Conservation (phyloP, 1,140 invertebrate genomes). For the Drosophila ficusphila region DNA sequence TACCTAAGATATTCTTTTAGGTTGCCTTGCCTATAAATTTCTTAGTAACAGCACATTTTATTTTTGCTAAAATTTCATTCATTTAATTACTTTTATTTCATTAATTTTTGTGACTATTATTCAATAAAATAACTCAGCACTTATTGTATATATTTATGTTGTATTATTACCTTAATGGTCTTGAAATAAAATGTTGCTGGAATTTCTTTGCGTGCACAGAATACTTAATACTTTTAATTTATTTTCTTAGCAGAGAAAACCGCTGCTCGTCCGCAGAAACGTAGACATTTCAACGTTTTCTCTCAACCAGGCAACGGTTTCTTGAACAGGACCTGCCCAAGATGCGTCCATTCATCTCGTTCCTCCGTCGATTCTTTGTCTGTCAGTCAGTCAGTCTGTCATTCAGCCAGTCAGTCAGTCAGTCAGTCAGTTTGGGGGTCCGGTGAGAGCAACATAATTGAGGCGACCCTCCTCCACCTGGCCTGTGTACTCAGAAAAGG, state of each 20-base stretch:
- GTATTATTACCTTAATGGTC: no score
- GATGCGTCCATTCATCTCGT: not conserved
- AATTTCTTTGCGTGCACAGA: not conserved
- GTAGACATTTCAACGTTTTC: slow-evolving; percentile 31
- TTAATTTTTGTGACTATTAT: no score
- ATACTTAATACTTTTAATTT: slow-evolving; percentile 4
- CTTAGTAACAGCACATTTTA: no score
- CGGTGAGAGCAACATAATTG: slow-evolving; percentile 52
- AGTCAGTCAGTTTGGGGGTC: slow-evolving; percentile 22
- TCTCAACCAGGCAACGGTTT: slow-evolving; percentile 23
- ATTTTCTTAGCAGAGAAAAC: not conserved
- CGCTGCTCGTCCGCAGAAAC: slow-evolving; percentile 1
- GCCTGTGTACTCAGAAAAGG: slow-evolving; percentile 3
- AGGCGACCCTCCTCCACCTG: slow-evolving; percentile 31
- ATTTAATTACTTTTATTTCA: no score
- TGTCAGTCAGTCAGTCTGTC: slow-evolving; percentile 2
- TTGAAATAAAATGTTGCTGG: no score
- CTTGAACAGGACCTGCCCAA: slow-evolving; percentile 13
- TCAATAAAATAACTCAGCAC: no score
- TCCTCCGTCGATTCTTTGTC: not conserved
- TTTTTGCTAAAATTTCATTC: no score
- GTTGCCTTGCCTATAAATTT: no score
- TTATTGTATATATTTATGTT: no score
- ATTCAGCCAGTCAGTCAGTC: not conserved
- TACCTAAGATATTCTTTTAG: no score